These are phyloP conservation scores for Anguilla pacifica DNA, from an alignment of 2,797 vertebrate genomes.

Conservation along the genomic window DNA sequence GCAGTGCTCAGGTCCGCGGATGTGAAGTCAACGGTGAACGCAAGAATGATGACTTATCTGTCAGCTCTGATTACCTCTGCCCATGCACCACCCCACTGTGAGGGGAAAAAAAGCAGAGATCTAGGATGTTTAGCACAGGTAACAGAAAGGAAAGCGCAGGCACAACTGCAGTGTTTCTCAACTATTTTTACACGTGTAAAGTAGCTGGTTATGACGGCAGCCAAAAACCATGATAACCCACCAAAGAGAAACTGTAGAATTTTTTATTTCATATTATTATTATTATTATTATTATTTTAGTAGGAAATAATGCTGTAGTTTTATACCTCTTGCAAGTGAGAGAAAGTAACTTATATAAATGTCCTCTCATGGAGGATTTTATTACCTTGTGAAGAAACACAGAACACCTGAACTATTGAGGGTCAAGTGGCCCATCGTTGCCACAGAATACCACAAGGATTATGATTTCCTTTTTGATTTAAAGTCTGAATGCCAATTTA, in stretches of 20 bases:
- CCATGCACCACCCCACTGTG: background rate
- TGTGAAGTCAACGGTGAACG: constrained; percentile 16
- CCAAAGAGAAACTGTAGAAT: background rate
- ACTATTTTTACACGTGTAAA: background rate
- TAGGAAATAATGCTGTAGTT: background rate
- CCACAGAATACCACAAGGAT: too few relatives aligned
- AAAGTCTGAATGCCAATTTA: too few relatives aligned
- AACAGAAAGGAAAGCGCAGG: background rate
- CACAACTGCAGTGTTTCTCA: background rate
- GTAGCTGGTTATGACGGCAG: background rate
- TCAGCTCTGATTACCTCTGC: constrained; percentile 23
- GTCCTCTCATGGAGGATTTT: too few relatives aligned
- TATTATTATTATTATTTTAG: background rate
- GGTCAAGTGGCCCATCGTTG: too few relatives aligned
- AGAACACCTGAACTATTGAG: too few relatives aligned
- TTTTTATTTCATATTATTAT: background rate
- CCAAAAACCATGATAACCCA: background rate
- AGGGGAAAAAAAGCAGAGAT: background rate
- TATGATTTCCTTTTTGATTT: too few relatives aligned
- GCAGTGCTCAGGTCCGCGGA: background rate
- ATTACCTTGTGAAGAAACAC: too few relatives aligned
- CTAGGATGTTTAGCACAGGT: constrained; percentile 11
- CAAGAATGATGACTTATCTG: constrained; percentile 22
- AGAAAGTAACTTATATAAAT: background rate
- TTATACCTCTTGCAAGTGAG: background rate